Percentiles rank a stretch among this genome's conserved stretches.
These are phyloP conservation scores for Coleophora flavipennella DNA, from an alignment of 2,888 invertebrate genomes.

Conservation along the genomic window DNA sequence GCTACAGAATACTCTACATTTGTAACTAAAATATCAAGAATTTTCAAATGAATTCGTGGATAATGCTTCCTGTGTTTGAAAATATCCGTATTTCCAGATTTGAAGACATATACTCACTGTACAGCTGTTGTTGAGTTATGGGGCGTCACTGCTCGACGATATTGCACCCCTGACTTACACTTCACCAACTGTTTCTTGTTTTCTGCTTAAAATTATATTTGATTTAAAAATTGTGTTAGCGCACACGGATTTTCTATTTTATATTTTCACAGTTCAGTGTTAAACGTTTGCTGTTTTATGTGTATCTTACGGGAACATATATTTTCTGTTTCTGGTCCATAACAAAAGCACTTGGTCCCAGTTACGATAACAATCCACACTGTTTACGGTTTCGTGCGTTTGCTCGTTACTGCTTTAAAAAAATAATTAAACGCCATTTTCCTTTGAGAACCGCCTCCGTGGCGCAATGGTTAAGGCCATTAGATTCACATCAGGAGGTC, in stretches of 20 bases:
- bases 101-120: conserved; percentile 2
- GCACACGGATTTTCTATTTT: not conserved
- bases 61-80: not conserved
- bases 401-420: too few species aligned
- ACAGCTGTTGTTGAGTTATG: conserved; percentile 16
- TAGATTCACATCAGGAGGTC: too few species aligned
- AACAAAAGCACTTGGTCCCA: not conserved
- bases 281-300: not conserved
- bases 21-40: not conserved
- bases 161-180: conserved; percentile 19
- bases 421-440: too few species aligned
- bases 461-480: too few species aligned
- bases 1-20: conserved; percentile 2
- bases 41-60: conserved; percentile 2
- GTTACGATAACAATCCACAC: not conserved
- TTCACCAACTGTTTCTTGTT: conserved; percentile 16
- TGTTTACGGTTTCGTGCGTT: not conserved
- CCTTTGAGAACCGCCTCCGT: too few species aligned
- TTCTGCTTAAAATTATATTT: not conserved
- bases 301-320: not conserved
- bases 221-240: not conserved
- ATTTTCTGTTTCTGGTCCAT: not conserved
- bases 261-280: not conserved
- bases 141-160: conserved; percentile 18
- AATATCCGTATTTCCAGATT: not conserved